Base-by-base conservation (phyloP, 1,140 invertebrate species). In the Telenomus remus region DNA sequence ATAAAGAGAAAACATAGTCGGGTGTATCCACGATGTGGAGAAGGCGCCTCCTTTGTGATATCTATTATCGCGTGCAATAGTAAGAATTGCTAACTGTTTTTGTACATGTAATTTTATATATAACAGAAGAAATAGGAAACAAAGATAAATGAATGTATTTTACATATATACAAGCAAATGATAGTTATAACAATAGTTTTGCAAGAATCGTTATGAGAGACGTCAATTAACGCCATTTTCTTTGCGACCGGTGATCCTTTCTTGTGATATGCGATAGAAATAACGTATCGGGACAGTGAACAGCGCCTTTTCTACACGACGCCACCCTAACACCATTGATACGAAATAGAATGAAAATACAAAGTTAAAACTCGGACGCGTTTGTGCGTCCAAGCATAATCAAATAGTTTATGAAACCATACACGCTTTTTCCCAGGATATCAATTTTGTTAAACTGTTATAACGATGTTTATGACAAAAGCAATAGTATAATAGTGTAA, bases 401-500 rank as follows among this genome's bases (percentile, higher is more conserved):
- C 43, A 44, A 44, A 44, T 44, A 44, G 43, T 12, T 44, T 13
- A 44, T 44, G 43, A n/a, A 44, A 44, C 43, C 12, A 12, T 44
- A 75, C 72, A 75, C 72, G 72, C 74, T 76, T 76, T 56, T 66
- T 49, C 54, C 71, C 66, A 76, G 60, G 66, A 76, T 71, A 87
- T 81, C 83, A 87, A 75, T 82, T 87, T 87, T 87, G 85, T 87
- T 87, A 43, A 87, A 81, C 82, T 84, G 82, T 87, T 87, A 27
- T 27, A 83, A 87, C 82, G 83, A 81, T 85, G 85, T 86, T 86
- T 87, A 87, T 85, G 57, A 79, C 60, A 63, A 79, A 84, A 84
- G 84, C 79, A 86, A 85, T 86, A 85, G 84, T 84, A 81, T 81
- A 77, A 79, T 84, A 83, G 83, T 83, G 81, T 83, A 82, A 74